phyloP scores from a whole-genome alignment of 2,113 vertebrate species.

The Larimichthys crocea region DNA sequence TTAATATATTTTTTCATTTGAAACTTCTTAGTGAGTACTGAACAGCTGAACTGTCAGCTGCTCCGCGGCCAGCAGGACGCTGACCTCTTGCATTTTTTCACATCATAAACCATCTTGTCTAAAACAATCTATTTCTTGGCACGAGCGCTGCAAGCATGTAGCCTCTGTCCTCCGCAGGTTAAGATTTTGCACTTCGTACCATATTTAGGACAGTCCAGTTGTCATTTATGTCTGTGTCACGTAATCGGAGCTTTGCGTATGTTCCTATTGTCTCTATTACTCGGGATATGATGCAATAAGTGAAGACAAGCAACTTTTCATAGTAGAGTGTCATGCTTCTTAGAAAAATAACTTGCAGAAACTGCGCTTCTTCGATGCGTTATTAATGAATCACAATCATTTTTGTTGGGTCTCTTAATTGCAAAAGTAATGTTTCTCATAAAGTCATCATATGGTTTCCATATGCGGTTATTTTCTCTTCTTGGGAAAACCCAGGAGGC shows the following conservation, averaged over 20 bases:
- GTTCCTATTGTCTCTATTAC: neutral
- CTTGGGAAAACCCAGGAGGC: neutral
- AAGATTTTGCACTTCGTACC: conserved; percentile 24
- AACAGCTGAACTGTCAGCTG: conserved; percentile 27
- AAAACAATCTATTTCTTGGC: conserved; percentile 42
- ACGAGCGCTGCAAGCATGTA: conserved; percentile 32
- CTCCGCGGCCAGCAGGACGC: conserved; percentile 9
- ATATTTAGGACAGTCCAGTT: conserved; percentile 23
- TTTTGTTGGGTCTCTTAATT: neutral
- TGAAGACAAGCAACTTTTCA: neutral
- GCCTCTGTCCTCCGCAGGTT: conserved; percentile 19
- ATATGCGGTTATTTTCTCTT: neutral
- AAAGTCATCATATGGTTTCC: neutral
- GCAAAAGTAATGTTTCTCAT: neutral
- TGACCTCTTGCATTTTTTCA: conserved; percentile 32
- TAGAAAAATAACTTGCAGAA: too few species aligned
- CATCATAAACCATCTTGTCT: conserved; percentile 44
- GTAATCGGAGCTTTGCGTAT: too few species aligned
- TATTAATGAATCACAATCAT: too few species aligned
- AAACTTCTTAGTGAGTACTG: neutral
- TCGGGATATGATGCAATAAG: neutral
- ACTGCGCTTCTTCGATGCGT: neutral
- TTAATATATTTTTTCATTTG: neutral
- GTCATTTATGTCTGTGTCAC: neutral
- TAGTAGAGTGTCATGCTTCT: neutral